Conservation (phyloP, 2,113 vertebrate genomes). For the Menidia beryllina region DNA sequence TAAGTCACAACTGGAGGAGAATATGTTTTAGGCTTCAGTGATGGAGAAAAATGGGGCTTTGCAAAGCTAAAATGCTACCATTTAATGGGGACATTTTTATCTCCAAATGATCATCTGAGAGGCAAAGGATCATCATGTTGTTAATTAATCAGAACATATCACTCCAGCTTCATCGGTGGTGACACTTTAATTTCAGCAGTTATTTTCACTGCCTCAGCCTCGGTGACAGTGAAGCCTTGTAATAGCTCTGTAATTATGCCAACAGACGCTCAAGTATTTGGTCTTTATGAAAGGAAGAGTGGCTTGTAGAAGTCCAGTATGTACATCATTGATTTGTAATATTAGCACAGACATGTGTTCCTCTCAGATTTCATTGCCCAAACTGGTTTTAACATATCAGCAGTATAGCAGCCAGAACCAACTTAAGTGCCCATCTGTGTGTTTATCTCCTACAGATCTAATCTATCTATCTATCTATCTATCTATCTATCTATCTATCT, state of each 20-base stretch:
- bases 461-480: no score
- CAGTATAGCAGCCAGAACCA: slow-evolving; percentile 10
- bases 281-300: slow-evolving; percentile 59
- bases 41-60: slow-evolving; percentile 12
- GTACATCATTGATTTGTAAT: slow-evolving; percentile 38
- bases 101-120: slow-evolving; percentile 64
- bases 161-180: slow-evolving; percentile 53
- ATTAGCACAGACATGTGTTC: slow-evolving; percentile 37
- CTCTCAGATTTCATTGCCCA: slow-evolving; percentile 9
- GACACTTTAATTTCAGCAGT: slow-evolving; percentile 74
- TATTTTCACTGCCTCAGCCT: slow-evolving; percentile 53
- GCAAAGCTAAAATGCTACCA: slow-evolving; percentile 35
- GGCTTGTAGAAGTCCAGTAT: slow-evolving; percentile 27
- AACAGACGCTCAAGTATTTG: slow-evolving; percentile 55
- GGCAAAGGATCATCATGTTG: slow-evolving; percentile 62
- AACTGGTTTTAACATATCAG: slow-evolving; percentile 23
- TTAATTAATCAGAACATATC: slow-evolving; percentile 74
- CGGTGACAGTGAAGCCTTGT: slow-evolving; percentile 43
- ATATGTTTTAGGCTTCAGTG: neutral
- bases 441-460: slow-evolving; percentile 34
- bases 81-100: slow-evolving; percentile 65
- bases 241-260: slow-evolving; percentile 62
- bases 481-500: no score
- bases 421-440: slow-evolving; percentile 17
- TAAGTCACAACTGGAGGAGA: neutral